Percentiles rank a stretch among this genome's conserved stretches.
Evolutionary conservation across 1,140 invertebrate genomes (phyloP).

Genomic region (Bombus cullumanus): DNA sequence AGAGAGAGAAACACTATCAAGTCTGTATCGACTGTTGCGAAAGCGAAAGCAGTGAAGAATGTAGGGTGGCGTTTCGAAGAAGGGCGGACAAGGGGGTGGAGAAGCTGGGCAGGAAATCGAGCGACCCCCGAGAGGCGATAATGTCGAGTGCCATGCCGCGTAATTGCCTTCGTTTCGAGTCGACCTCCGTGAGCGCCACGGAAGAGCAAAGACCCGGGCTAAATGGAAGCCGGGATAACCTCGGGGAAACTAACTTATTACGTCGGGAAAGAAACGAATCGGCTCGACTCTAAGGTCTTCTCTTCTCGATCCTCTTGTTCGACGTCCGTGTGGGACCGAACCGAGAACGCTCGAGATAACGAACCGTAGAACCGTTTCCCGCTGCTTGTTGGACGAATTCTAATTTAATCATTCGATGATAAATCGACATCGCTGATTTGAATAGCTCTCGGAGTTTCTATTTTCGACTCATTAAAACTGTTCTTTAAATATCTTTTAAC

Average conservation of each 20-base stretch:
- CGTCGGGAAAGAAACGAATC: slow-evolving; percentile 46
- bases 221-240: slow-evolving; percentile 57
- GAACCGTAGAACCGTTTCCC: slow-evolving; percentile 31
- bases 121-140: slow-evolving; percentile 65
- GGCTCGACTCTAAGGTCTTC: neutral
- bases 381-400: slow-evolving; percentile 33
- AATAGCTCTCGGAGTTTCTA: neutral
- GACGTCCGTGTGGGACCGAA: slow-evolving; percentile 10
- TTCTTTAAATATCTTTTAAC: no score
- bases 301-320: slow-evolving; percentile 25
- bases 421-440: neutral
- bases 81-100: slow-evolving; percentile 4
- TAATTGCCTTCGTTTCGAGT: slow-evolving; percentile 75
- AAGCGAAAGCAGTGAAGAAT: slow-evolving; percentile 71
- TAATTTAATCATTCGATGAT: slow-evolving; percentile 44
- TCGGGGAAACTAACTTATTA: slow-evolving; percentile 55
- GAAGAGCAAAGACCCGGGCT: slow-evolving; percentile 54
- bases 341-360: slow-evolving; percentile 26
- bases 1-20: slow-evolving; percentile 32
- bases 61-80: neutral
- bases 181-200: slow-evolving; percentile 55
- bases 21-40: slow-evolving; percentile 73
- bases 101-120: slow-evolving; percentile 66
- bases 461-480: no score
- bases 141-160: slow-evolving; percentile 69